Evolutionary conservation across 2,797 vertebrate species (phyloP), one percentile per base, ranked within the genome.

Genomic region (Tenualosa ilisha): DNA sequence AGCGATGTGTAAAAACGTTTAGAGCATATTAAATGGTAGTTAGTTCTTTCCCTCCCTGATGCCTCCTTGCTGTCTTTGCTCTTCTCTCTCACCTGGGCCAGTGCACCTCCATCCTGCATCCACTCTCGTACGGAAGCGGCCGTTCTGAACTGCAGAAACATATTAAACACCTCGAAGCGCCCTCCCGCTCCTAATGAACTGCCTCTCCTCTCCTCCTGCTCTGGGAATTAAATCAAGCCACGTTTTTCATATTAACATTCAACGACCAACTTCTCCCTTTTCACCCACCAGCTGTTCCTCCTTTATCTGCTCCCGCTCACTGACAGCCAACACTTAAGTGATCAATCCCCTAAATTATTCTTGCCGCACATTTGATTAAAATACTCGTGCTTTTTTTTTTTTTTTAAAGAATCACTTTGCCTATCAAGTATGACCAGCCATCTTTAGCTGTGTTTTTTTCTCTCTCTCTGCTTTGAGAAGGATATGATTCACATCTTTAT

Each of bases 281-380:
- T 96, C 94, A 93, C 91, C 91, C 94, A 95, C 95, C 95, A 96
- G 96, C 96, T 96, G 96, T 95, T 96, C 95, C 92, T 94, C 94
- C 94, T 96, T 96, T 95, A 96, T 96, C 95, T 95, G 88, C 86
- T 91, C 94, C 91, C 94, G 94, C 93, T 93, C 90, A 93, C 93
- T 96, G 95, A 96, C 95, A 94, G 95, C 93, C 93, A 92, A 92
- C 87, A 91, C 94, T 94, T 95, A 79, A 95, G 94, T 96, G 95
- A 96, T 95, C 95, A 95, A 96, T 96, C 95, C 94, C 94, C 95
- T 92, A 92, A 95, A 94, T 96, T 95, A 95, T 91, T 91, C 90
- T 92, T 92, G 91, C 87, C 84, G 86, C 85, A 88, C 83, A 88
- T 89, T 87, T 84, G 85, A 89, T 89, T 86, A 86, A 83, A 85